Base-by-base conservation (phyloP, 1,140 invertebrate genomes). In the Idris sp. region DNA sequence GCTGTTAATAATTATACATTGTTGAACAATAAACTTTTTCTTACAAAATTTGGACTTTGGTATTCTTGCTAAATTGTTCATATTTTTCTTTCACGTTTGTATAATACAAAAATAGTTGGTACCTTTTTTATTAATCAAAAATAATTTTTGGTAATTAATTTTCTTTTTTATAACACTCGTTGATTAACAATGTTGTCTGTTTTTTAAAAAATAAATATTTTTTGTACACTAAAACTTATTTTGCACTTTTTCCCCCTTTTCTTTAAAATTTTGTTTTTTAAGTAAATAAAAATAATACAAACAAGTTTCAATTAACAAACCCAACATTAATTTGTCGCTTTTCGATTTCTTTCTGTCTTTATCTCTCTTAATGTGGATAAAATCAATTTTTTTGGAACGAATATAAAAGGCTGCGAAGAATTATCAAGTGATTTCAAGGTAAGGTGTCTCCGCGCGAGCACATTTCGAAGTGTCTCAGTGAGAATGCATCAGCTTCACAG, bases 241-340 rank as follows among this genome's bases (percentile, higher is more conserved):
- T n/a, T n/a, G n/a, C n/a, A n/a, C n/a, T n/a, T n/a, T n/a, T n/a
- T n/a, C n/a, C n/a, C n/a, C n/a, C n/a, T n/a, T n/a, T n/a, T n/a
- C n/a, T n/a, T n/a, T n/a, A n/a, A n/a, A n/a, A n/a, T n/a, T n/a
- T n/a, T n/a, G n/a, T n/a, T n/a, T n/a, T n/a, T n/a, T n/a, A n/a
- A n/a, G n/a, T 51, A 25, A 26, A 26, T 19, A 10, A 19, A 19
- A 14, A 30, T n/a, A 4, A 56, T 58, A 56, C 38, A 44, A 51
- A n/a, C 9, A 6, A 33, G 38, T 79, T 81, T 79, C 74, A 44
- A 85, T 85, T 87, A 85, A 86, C 81, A 85, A 86, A 85, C 81
- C 80, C 84, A 82, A 71, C 19, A 56, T 44, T 72, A 41, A 76
- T 40, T 67, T 62, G 56, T 54, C 43, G 61, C 56, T 72, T 76